phyloP scores from a whole-genome alignment of 2,797 vertebrate genomes.

The Galaxias olidus region DNA sequence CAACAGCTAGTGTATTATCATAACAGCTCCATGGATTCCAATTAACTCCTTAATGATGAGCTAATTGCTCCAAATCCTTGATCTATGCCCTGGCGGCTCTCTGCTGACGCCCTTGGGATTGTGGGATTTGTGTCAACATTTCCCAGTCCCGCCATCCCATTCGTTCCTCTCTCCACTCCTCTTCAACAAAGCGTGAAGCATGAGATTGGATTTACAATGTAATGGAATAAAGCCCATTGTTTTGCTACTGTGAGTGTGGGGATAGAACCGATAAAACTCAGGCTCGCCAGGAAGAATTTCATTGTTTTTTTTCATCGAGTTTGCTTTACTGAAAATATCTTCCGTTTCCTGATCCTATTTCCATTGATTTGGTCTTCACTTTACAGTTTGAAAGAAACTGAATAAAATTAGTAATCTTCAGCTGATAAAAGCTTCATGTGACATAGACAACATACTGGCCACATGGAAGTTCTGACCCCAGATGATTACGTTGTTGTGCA shows the following conservation, averaged over 20 bases:
- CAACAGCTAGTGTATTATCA: slow-evolving; percentile 38
- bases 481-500: slow-evolving; percentile 43
- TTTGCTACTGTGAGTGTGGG: slow-evolving; percentile 58
- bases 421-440: slow-evolving; percentile 38
- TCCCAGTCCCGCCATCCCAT: slow-evolving; percentile 47
- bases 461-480: slow-evolving; percentile 37
- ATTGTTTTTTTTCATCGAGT: slow-evolving; percentile 13
- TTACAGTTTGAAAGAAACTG: slow-evolving; percentile 15
- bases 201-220: slow-evolving; percentile 76
- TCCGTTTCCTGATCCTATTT: slow-evolving; percentile 24
- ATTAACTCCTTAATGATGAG: slow-evolving; percentile 62
- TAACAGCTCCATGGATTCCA: slow-evolving; percentile 44
- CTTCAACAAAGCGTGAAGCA: slow-evolving; percentile 69
- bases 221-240: slow-evolving; percentile 78
- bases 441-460: slow-evolving; percentile 19
- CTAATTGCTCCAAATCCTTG: slow-evolving; percentile 65
- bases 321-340: slow-evolving; percentile 25
- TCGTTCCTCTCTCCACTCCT: slow-evolving; percentile 48
- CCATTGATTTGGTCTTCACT: slow-evolving; percentile 38
- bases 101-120: slow-evolving; percentile 46
- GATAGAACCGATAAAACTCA: slow-evolving; percentile 53
- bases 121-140: slow-evolving; percentile 70
- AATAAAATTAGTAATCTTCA: slow-evolving; percentile 40
- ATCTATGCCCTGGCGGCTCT: slow-evolving; percentile 43
- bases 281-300: slow-evolving; percentile 35